Conservation (phyloP, 2,113 vertebrate species). For the Heteronetta atricapilla region DNA sequence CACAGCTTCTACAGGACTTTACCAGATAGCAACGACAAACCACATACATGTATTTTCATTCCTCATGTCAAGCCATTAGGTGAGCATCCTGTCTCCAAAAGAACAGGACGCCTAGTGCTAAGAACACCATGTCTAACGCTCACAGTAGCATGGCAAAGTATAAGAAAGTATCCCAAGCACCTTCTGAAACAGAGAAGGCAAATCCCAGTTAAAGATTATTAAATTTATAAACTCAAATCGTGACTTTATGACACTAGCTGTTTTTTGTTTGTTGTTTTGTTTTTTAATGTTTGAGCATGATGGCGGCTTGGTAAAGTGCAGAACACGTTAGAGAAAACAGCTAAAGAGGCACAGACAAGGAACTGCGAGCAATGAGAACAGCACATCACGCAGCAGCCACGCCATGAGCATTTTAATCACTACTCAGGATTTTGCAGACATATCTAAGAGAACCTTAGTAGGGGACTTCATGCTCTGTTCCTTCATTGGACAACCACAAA, state of each 20-base stretch:
- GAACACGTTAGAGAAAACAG: background rate
- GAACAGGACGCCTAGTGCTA: background rate
- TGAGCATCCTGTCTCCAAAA: background rate
- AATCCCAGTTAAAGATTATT: background rate
- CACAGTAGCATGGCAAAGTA: background rate
- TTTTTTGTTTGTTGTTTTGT: background rate
- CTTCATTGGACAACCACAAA: conserved; percentile 6
- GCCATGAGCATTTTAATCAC: background rate
- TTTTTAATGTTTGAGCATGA: background rate
- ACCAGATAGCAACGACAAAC: background rate
- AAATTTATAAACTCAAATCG: background rate
- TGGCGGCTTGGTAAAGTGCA: background rate
- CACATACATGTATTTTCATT: background rate
- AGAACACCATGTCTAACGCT: background rate
- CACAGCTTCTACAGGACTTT: background rate
- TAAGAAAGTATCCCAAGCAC: background rate
- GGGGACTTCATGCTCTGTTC: background rate
- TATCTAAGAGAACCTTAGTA: background rate
- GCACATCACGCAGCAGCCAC: rapidly evolving
- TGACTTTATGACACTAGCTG: background rate
- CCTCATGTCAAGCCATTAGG: background rate
- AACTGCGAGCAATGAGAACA: background rate
- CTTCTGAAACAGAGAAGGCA: background rate
- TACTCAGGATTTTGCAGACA: background rate
- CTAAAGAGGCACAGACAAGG: background rate